These are phyloP conservation scores for Uromys caudimaculatus DNA, from an alignment of 2,797 vertebrate species.

Conservation along the genomic window DNA sequence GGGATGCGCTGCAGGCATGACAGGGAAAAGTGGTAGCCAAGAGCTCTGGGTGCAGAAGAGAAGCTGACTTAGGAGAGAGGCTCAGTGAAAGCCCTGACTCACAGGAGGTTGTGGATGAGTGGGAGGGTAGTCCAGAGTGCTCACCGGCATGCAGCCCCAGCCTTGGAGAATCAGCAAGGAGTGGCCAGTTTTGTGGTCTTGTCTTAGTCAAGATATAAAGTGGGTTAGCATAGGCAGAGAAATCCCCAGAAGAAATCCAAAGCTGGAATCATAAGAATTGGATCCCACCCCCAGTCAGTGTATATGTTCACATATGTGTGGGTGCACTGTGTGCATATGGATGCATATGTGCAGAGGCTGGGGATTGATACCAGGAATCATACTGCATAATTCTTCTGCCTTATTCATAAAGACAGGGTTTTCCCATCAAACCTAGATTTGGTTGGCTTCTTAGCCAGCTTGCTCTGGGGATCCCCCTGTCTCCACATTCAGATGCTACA, in stretches of 20 bases:
- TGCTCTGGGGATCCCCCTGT: neutral
- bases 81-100: neutral
- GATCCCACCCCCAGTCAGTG: neutral
- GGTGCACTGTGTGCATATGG: neutral
- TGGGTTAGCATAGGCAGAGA: neutral
- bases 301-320: neutral
- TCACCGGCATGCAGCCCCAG: neutral
- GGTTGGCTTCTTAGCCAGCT: neutral
- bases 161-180: neutral
- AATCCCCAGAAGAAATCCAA: neutral
- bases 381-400: neutral
- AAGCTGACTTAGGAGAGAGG: neutral
- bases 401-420: neutral
- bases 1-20: too few relatives aligned
- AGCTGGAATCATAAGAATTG: neutral
- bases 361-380: neutral
- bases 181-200: neutral
- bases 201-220: neutral
- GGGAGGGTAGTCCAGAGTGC: neutral
- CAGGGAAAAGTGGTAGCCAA: neutral
- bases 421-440: neutral
- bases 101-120: neutral
- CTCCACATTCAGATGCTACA: neutral
- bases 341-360: neutral
- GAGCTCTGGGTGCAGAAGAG: neutral